A percentile compares a stretch with the other conserved stretches of the same genome.
These are phyloP conservation scores for Liodrosophila aerea DNA, from an alignment of 2,888 invertebrate genomes.

Conservation along the genomic window DNA sequence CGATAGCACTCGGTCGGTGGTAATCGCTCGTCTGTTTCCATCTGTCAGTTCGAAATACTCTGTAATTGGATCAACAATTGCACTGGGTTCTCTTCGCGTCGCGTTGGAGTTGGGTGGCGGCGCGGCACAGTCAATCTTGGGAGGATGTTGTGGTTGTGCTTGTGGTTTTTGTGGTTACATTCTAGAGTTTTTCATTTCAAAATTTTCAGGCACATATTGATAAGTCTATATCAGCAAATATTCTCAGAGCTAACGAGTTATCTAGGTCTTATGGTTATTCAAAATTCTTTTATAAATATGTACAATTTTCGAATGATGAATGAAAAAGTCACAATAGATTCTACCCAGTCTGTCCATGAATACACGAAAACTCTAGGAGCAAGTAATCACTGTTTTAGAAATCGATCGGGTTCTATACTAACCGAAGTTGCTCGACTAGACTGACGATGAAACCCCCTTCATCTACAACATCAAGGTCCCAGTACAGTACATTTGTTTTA, in stretches of 20 bases:
- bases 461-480: too few species aligned
- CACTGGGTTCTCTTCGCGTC: not conserved
- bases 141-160: conserved; percentile 60
- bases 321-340: too few species aligned
- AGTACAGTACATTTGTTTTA: too few species aligned
- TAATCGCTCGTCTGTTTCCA: conserved; percentile 29
- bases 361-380: too few species aligned
- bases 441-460: too few species aligned
- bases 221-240: conserved; percentile 13
- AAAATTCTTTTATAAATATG: too few species aligned
- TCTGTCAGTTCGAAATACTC: conserved; percentile 41
- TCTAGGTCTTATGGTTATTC: too few species aligned
- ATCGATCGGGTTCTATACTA: too few species aligned
- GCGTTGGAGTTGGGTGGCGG: conserved; percentile 11
- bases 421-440: too few species aligned
- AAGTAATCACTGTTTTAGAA: too few species aligned
- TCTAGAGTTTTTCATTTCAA: conserved; percentile 2
- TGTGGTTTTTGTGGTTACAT: conserved; percentile 57
- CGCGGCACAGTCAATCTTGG: conserved; percentile 17
- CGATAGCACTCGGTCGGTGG: conserved; percentile 13
- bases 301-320: too few species aligned
- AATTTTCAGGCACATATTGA: conserved; percentile 13
- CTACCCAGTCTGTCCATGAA: too few species aligned
- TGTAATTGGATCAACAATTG: conserved; percentile 47
- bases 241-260: not conserved